Conservation (phyloP, 2,113 vertebrate species). For the Trematocara stigmaticum region DNA sequence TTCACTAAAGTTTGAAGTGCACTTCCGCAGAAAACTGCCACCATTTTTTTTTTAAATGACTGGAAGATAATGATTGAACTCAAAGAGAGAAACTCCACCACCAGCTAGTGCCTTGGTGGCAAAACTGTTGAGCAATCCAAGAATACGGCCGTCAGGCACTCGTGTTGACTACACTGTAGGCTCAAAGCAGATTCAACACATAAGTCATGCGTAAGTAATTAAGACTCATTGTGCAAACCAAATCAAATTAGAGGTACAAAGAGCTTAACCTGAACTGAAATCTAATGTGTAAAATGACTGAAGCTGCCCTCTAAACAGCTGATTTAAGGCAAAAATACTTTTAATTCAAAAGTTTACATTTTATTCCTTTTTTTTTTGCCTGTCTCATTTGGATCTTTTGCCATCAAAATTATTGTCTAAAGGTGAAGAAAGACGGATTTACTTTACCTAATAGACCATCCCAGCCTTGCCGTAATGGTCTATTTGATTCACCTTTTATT, state of each 20-base stretch:
- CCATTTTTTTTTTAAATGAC: neutral
- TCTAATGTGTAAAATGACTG: neutral
- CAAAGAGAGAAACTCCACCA: neutral
- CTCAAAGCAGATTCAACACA: neutral
- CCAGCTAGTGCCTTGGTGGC: rapidly evolving
- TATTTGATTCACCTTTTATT: neutral
- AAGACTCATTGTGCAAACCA: neutral
- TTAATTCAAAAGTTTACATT: neutral
- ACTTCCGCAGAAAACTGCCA: neutral
- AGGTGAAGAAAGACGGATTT: rapidly evolving
- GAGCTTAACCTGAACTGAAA: neutral
- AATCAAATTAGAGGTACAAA: neutral
- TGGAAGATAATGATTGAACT: neutral
- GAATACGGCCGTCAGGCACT: neutral
- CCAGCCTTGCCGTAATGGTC: rapidly evolving
- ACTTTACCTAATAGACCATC: neutral
- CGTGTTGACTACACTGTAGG: neutral
- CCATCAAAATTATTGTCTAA: neutral
- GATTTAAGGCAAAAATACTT: neutral
- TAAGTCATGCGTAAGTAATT: neutral
- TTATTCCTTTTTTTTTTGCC: neutral
- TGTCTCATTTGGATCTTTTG: rapidly evolving
- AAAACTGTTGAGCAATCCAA: neutral
- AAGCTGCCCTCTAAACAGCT: neutral
- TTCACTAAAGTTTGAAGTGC: neutral